phyloP scores from a whole-genome alignment of 2,113 vertebrate species.

The Chloropsis hardwickii region DNA sequence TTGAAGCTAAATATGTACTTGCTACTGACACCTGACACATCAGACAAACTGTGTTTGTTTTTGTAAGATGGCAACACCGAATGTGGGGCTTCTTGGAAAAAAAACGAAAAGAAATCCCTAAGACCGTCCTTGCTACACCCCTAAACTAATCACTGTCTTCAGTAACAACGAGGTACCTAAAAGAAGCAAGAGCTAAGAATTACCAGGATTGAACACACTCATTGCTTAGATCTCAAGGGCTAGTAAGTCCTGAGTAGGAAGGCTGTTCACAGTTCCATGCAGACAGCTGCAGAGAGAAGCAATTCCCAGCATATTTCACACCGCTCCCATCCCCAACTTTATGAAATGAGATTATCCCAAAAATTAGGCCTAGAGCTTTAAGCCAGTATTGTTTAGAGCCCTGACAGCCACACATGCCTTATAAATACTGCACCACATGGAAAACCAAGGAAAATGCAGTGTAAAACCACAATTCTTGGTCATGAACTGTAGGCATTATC shows the following conservation, averaged over 20 bases:
- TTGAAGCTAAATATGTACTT: not conserved
- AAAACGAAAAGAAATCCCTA: rapidly evolving
- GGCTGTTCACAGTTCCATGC: not conserved
- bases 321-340: not conserved
- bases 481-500: not conserved
- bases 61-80: not conserved
- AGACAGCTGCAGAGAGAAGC: not conserved
- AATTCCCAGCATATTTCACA: not conserved
- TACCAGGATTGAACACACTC: not conserved
- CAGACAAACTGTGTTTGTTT: not conserved
- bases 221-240: not conserved
- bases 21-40: not conserved
- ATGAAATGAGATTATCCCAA: not conserved
- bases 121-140: not conserved
- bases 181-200: not conserved
- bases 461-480: not conserved
- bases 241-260: not conserved
- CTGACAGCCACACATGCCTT: not conserved
- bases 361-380: not conserved
- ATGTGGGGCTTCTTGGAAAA: not conserved
- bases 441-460: not conserved
- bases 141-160: not conserved
- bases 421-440: not conserved
- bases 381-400: not conserved
- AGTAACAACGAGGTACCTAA: not conserved